A percentile compares a stretch with the other conserved stretches of the same genome.
Evolutionary conservation across 2,888 invertebrate species (phyloP).

Genomic region (Apamea epomidion): DNA sequence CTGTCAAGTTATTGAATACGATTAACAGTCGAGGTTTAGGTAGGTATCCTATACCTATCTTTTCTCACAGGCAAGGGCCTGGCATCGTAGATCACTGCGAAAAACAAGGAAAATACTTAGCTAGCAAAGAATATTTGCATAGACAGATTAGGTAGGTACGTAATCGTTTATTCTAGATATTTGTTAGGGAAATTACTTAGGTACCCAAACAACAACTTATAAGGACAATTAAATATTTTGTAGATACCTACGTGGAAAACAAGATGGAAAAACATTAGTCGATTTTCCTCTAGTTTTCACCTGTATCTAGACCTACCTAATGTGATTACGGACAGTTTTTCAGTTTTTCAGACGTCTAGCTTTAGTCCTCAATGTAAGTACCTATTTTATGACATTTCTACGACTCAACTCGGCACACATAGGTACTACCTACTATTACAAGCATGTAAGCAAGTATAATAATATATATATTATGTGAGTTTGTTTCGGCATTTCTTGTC

Average conservation of each 20-base stretch:
- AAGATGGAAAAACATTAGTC: background rate
- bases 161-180: too few relatives aligned
- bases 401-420: background rate
- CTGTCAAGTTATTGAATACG: too few relatives aligned
- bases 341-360: too few relatives aligned
- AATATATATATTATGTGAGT: too few relatives aligned
- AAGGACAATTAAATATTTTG: background rate
- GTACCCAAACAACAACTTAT: background rate
- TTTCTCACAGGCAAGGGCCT: background rate
- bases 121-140: background rate
- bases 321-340: too few relatives aligned
- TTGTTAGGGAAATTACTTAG: background rate
- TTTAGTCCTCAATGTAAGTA: background rate
- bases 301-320: background rate
- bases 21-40: background rate
- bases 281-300: background rate
- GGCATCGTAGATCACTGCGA: background rate
- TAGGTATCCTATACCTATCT: background rate
- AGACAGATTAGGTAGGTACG: background rate
- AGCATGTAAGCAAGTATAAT: background rate
- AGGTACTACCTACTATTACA: background rate
- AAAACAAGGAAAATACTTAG: background rate
- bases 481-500: too few relatives aligned
- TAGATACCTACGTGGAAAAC: background rate
- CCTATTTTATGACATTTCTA: background rate